Base-by-base conservation (phyloP, 2,113 vertebrate species). In the Rhea americana region DNA sequence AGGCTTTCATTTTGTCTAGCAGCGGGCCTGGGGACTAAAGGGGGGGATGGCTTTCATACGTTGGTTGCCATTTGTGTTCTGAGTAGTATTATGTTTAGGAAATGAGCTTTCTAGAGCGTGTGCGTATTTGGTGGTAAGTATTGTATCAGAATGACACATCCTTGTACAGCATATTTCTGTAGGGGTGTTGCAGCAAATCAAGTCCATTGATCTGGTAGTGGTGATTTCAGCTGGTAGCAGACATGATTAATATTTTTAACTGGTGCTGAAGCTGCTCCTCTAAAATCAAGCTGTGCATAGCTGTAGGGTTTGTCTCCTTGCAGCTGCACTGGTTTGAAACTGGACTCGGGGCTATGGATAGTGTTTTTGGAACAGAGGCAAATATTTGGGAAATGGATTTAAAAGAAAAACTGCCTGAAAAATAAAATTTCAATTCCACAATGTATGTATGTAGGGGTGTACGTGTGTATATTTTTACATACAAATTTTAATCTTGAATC, bases 1-100 rank as follows among this genome's bases (percentile, higher is more conserved):
- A 51, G 77, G 76, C 75, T 86, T 76, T 61, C 39, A 89, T 96
- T 96, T 74, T 91, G 91, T 83, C 71, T 87, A 11, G 0, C 39
- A 4, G 67, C 87, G 71, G 73, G 87, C 86, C 76, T 2, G 3
- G 71, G 61, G 2, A 1, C 48, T 13, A 1, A 5, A 48, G n/a
- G 67, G 65, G 39, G 87, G 85, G 28, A 2, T 50, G 93, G 58
- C 2, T 68, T 53, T 28, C 18, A 0, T 11, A 3, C 2, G 30
- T 1, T 6, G 0, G 20, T 13, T 50, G 47, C 68, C 28, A 3
- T 76, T 48, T 66, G 73, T 45, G 37, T 24, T 39, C 22, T 13
- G 70, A 16, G 70, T 16, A 9, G 81, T 10, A 0, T 16, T 37
- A 8, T 5, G 13, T 8, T 67, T 48, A 11, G 32, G 73, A 21